Evolutionary conservation across 2,113 vertebrate genomes (phyloP), one percentile per base, ranked within the genome.

Genomic region (Cettia cetti): DNA sequence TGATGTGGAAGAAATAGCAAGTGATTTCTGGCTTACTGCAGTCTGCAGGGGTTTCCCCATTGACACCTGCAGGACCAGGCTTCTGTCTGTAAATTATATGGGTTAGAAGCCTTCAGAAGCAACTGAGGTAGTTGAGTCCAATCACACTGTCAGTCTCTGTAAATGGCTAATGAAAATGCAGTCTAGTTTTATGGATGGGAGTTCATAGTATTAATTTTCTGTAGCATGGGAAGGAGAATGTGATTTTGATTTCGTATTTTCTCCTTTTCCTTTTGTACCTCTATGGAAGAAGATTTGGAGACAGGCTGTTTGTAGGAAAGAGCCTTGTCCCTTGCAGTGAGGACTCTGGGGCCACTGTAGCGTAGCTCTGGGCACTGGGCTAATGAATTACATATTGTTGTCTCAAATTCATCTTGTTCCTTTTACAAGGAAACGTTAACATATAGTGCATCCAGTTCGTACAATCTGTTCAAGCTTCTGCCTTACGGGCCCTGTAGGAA

Each of bases 331-430:
- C 52, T 60, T 27, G 39, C 40, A 64, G 19, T 4, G 57, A 60
- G 80, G 42, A 22, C 47, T 60, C 11, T 0, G 69, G 35, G 65
- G 52, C 24, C 59, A 3, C 24, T 31, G 47, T 7, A 33, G 50
- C 1, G 0, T 47, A 78, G 68, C 79, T 76, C 47, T 74, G 52
- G 53, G 54, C 9, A 2, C 63, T 57, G 74, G 75, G 61, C 89
- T 82, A 13, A 70, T 9, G 30, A 77, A 20, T 76, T 60, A 39
- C 50, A 3, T 49, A 39, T 35, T 13, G 45, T 74, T 13, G 45
- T 74, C 77, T 94, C 72, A 86, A 96, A 96, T 97, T 95, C 95
- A 90, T 97, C 95, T 96, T 97, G 89, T 94, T 97, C 95, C 84
- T 97, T 97, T 96, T 94, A 97, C 93, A 96, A 97, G 96, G 91